Evolutionary conservation across 2,888 invertebrate genomes (phyloP), one percentile per base, ranked within the genome.

Genomic region (Bombylius discolor): DNA sequence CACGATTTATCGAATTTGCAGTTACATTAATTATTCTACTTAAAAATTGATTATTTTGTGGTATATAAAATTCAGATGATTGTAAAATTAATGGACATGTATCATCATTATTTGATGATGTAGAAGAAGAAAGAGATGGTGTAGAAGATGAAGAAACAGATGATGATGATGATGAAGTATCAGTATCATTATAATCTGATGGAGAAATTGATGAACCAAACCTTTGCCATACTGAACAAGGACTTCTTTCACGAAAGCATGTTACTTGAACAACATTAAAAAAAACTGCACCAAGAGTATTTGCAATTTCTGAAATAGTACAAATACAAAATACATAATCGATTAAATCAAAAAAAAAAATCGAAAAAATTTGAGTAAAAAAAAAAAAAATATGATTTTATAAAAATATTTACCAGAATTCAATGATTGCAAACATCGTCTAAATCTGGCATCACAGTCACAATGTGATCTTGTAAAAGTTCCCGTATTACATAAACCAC

Each of bases 231-330:
- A 79, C 72, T 1, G 81, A 80, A 42, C 39, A 42, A 11, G 39
- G 39, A 42, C 39, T 42, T 11, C 39, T 7, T 64, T 82, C 81
- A 64, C 80, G 80, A 72, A 87, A 86, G 64, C 87, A 87, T 56
- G 81, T 83, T 33, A 85, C 81, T 65, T 84, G 84, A 12, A 85
- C 80, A 45, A 87, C 79, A 66, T 87, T 86, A 75, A 87, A 87
- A 72, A 83, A 87, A 39, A 87, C 78, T 31, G 83, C 81, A n/a
- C 85, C 85, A 56, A 85, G 74, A 0, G 82, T 81, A 63, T 83
- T 81, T 14, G 85, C 84, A n/a, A 84, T 81, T 65, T 83, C 81
- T 61, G 59, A 32, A 62, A 62, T 51, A 14, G n/a, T 42, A 51
- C 49, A 31, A 47, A 32, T 31, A 33, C 55, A 44, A 14, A 49